phyloP scores from a whole-genome alignment of 2,888 invertebrate genomes.

The Drosophila recens region DNA sequence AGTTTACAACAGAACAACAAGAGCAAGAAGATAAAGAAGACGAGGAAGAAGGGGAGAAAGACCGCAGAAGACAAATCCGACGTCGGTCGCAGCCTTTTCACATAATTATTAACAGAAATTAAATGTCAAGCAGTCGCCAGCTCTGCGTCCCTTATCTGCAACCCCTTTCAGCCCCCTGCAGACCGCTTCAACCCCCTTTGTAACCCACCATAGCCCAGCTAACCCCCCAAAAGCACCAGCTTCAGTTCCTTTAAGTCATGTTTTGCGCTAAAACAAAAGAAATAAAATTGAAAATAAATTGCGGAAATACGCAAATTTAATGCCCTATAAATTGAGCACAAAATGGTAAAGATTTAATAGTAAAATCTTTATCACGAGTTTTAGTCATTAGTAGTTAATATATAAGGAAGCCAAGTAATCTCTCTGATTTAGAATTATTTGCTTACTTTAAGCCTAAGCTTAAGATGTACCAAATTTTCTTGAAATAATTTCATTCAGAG shows the following conservation, averaged over 20 bases:
- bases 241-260: constrained; percentile 15
- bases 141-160: constrained; percentile 3
- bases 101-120: constrained; percentile 69
- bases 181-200: background rate
- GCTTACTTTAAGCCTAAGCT: no score
- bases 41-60: constrained; percentile 1
- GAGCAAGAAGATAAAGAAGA: background rate
- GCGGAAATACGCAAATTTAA: background rate
- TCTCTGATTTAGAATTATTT: background rate
- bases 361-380: background rate
- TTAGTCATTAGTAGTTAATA: no score
- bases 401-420: background rate
- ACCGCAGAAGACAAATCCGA: constrained; percentile 53
- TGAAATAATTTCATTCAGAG: background rate
- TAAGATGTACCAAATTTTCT: background rate
- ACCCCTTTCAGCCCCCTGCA: background rate
- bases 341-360: background rate
- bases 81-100: constrained; percentile 49
- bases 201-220: background rate
- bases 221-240: background rate
- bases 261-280: constrained; percentile 29
- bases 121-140: constrained; percentile 54
- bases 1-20: constrained; percentile 28
- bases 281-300: background rate
- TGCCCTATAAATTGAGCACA: constrained; percentile 18